A percentile compares a stretch with the other conserved stretches of the same genome.
Conservation (phyloP, 2,797 vertebrate species). For the Thripadectes ignobilis region DNA sequence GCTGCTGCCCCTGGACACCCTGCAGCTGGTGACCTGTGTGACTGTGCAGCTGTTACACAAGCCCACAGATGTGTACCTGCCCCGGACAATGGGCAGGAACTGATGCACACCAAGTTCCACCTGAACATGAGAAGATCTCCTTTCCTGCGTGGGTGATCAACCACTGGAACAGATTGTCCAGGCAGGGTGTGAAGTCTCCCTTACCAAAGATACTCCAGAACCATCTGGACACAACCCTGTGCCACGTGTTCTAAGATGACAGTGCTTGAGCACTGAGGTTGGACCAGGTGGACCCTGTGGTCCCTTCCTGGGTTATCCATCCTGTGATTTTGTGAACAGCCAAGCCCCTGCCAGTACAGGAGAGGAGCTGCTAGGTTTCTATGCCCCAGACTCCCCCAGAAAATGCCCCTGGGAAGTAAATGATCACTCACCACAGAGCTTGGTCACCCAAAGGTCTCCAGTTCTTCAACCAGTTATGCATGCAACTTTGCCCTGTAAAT, state of each 20-base stretch:
- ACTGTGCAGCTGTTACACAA: fast-evolving
- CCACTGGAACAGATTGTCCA: neutral
- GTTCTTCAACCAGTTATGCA: neutral
- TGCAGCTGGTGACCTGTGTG: fast-evolving
- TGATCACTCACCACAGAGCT: fast-evolving
- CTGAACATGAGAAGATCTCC: fast-evolving
- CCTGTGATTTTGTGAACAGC: neutral
- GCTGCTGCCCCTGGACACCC: fast-evolving
- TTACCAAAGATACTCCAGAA: neutral
- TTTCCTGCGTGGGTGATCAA: fast-evolving
- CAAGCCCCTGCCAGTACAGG: neutral
- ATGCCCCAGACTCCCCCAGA: neutral
- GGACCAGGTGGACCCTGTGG: neutral
- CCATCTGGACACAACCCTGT: neutral
- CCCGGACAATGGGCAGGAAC: neutral
- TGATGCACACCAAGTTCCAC: fast-evolving
- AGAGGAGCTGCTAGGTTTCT: neutral
- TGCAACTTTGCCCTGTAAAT: neutral
- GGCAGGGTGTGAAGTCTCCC: too few species aligned
- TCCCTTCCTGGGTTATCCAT: neutral
- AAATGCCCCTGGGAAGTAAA: neutral
- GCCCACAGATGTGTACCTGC: fast-evolving
- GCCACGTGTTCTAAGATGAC: neutral
- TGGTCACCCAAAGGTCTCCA: neutral
- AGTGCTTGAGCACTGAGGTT: fast-evolving